phyloP scores from a whole-genome alignment of 2,797 vertebrate species.

The Alfaro cultratus region DNA sequence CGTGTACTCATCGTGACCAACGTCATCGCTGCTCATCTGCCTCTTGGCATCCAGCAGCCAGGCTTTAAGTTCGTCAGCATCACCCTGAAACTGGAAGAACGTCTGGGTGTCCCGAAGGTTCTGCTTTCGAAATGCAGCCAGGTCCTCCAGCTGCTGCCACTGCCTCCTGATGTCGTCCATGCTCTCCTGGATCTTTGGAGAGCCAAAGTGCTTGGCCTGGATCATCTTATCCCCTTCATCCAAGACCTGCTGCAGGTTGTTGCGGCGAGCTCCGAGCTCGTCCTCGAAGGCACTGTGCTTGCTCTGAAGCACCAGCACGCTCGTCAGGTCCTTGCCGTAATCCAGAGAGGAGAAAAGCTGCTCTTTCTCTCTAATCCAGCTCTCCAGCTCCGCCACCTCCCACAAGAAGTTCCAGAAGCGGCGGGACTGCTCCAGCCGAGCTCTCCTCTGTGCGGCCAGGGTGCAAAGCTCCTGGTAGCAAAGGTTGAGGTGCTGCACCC shows the following conservation, averaged over 20 bases:
- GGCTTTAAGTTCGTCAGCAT: constrained; percentile 89
- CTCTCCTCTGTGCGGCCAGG: constrained; percentile 86
- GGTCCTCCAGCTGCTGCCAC: constrained; percentile 93
- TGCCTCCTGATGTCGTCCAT: constrained; percentile 82
- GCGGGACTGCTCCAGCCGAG: constrained; percentile 89
- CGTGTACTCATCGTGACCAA: constrained; percentile 92
- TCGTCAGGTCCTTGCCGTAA: constrained; percentile 94
- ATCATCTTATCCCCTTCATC: constrained; percentile 85
- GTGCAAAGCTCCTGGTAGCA: constrained; percentile 88
- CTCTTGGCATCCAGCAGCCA: constrained; percentile 88
- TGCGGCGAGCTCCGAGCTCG: constrained; percentile 86
- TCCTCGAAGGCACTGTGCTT: constrained; percentile 94
- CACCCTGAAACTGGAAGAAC: constrained; percentile 97
- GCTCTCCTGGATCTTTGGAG: constrained; percentile 81
- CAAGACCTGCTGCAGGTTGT: constrained; percentile 82
- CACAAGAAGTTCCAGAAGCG: constrained; percentile 93
- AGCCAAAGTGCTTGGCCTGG: constrained; percentile 81
- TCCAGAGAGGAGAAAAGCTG: constrained; percentile 94
- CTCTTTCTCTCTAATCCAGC: constrained; percentile 97
- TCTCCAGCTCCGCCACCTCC: constrained; percentile 93
- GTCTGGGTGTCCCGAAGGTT: constrained; percentile 88
- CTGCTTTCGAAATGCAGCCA: constrained; percentile 89
- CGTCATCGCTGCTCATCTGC: constrained; percentile 84
- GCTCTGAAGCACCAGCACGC: constrained; percentile 89
- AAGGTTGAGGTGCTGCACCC: constrained; percentile 90